A percentile compares a stretch with the other conserved stretches of the same genome.
These are phyloP conservation scores for Ormyrus thymus DNA, from an alignment of 2,888 invertebrate species.

Conservation along the genomic window DNA sequence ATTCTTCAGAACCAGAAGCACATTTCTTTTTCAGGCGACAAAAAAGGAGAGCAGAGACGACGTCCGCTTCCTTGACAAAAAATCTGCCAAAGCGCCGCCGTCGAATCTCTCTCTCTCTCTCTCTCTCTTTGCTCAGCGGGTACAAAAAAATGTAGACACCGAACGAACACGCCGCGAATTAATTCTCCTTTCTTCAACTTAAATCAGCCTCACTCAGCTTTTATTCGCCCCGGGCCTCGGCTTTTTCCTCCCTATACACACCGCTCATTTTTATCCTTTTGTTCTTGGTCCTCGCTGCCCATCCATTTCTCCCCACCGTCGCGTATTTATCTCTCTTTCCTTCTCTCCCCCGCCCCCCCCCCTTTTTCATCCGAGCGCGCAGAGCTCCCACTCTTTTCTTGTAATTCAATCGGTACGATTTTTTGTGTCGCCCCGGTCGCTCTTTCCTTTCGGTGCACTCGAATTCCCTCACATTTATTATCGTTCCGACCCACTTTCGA, in stretches of 20 bases:
- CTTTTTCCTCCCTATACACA: constrained; percentile 3
- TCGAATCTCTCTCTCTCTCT: too few relatives aligned
- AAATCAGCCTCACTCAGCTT: constrained; percentile 2
- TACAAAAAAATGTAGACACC: not conserved
- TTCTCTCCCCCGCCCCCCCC: not conserved
- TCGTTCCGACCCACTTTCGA: constrained; percentile 36
- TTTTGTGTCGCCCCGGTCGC: constrained; percentile 8
- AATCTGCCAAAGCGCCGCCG: too few relatives aligned
- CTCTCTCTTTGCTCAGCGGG: too few relatives aligned
- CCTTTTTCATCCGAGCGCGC: too few relatives aligned
- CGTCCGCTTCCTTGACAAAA: too few relatives aligned
- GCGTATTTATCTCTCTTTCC: not conserved
- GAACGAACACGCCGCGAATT: constrained; percentile 13
- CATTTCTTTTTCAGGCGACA: too few relatives aligned
- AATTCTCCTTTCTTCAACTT: constrained; percentile 19
- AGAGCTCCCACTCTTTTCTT: too few relatives aligned
- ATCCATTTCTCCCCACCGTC: constrained; percentile 18
- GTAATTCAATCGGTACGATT: constrained; percentile 25
- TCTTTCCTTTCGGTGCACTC: constrained; percentile 6
- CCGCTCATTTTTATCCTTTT: constrained; percentile 12
- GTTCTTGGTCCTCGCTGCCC: not conserved
- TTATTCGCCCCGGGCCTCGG: not conserved
- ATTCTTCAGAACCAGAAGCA: too few relatives aligned
- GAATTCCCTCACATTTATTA: constrained; percentile 49
- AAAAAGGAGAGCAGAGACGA: too few relatives aligned